phyloP scores from a whole-genome alignment of 2,113 vertebrate genomes.

The Salvelinus fontinalis region DNA sequence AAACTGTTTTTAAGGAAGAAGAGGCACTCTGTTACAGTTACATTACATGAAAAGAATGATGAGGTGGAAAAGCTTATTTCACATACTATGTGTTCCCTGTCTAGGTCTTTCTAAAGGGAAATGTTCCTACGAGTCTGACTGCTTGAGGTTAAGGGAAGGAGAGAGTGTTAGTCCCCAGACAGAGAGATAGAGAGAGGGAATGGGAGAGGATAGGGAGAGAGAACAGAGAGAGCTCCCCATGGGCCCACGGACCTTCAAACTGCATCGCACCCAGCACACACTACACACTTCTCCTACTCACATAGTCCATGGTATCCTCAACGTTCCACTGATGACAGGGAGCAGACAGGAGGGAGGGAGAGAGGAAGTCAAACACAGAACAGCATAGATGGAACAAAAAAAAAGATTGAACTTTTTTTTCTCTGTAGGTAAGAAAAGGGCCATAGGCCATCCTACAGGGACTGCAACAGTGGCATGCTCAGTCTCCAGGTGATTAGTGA shows the following conservation, averaged over 20 bases:
- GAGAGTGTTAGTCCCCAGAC: slow-evolving; percentile 7
- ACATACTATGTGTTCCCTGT: not conserved
- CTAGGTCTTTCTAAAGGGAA: no score
- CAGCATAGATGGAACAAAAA: slow-evolving; percentile 45
- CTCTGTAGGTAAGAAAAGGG: slow-evolving; percentile 31
- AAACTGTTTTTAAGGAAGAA: no score
- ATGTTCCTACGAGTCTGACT: not conserved
- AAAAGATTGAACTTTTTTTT: slow-evolving; percentile 45
- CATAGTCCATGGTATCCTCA: slow-evolving; percentile 86
- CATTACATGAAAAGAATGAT: not conserved
- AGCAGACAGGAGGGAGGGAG: slow-evolving; percentile 45
- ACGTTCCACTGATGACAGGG: slow-evolving; percentile 82
- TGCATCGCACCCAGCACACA: slow-evolving; percentile 67
- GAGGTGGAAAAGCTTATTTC: not conserved
- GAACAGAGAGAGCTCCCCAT: slow-evolving; percentile 63
- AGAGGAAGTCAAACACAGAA: slow-evolving; percentile 44
- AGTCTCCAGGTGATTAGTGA: slow-evolving; percentile 13
- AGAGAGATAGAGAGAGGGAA: not conserved
- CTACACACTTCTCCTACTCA: slow-evolving; percentile 83
- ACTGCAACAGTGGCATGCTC: slow-evolving; percentile 20
- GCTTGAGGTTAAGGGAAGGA: not conserved
- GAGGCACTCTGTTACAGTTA: no score
- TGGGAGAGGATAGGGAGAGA: not conserved
- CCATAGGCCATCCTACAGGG: slow-evolving; percentile 35
- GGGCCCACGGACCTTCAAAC: slow-evolving; percentile 52